Base-by-base conservation (phyloP, 2,113 vertebrate genomes). In the Mugil cephalus region DNA sequence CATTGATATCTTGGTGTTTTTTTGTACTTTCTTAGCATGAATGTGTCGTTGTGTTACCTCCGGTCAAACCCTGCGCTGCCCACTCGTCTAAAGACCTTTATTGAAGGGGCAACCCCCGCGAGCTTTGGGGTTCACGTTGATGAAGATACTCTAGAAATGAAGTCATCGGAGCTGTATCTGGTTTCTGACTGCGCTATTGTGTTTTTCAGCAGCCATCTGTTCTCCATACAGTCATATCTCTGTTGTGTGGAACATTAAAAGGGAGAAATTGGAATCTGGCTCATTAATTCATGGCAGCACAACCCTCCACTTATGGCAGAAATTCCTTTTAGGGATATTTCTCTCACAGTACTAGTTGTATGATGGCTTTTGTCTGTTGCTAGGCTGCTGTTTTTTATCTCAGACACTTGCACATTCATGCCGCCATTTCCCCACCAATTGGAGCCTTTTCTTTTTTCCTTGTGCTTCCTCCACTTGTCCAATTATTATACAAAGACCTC, bases 141-240 rank as follows among this genome's bases (percentile, higher is more conserved):
- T 81, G 17, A 74, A 73, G 85, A 91, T 85, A 65, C 63, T 89
- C 72, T 54, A 38, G 58, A 75, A 87, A 63, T 92, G 85, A 92
- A 90, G 91, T 93, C 90, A 91, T 71, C 67, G 65, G 24, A 50
- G 47, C 62, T 48, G n/a, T 35, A 71, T 68, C 66, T 76, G 69
- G 63, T 61, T 82, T 74, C 59, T 93, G 87, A 89, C 84, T 92
- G 89, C 61, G 65, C 80, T 74, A 83, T 92, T 92, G 91, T 94
- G 74, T 77, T 60, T 38, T 69, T 39, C 63, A 30, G 8, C 38
- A 21, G 48, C 86, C 92, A 92, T 93, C 91, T 91, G 91, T 85
- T 89, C 69, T 61, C 24, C 46, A 34, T 88, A 91, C 91, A 93
- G 89, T 76, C 63, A 53, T 39, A 80, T 84, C 81, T 85, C 89